Evolutionary conservation across 2,113 vertebrate species (phyloP).

Genomic region (Donacobius atricapilla): DNA sequence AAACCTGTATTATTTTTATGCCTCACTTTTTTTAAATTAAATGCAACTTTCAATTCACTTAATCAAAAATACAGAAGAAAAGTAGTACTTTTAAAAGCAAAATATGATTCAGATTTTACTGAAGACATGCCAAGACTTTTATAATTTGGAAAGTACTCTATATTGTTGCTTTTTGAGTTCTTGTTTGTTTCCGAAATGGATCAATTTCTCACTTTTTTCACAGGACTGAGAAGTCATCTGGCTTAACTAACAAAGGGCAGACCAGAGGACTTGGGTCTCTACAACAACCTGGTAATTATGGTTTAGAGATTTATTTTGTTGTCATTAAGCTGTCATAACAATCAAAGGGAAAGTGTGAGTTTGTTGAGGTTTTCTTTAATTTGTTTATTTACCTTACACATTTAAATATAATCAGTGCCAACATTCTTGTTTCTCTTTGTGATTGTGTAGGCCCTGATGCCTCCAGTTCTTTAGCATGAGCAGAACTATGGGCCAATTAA

Average conservation of each 20-base stretch:
- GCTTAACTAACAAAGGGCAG: constrained; percentile 76
- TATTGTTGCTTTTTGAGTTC: neutral
- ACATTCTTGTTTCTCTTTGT: neutral
- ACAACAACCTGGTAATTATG: constrained; percentile 78
- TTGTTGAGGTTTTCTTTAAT: neutral
- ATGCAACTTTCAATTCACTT: neutral
- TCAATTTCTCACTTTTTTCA: neutral
- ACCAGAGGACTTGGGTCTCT: constrained; percentile 77
- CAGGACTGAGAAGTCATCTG: constrained; percentile 83
- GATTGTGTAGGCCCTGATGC: neutral
- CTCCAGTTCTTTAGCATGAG: neutral
- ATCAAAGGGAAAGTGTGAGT: neutral
- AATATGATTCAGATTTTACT: neutral
- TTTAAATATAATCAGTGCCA: neutral
- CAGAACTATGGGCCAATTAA: neutral
- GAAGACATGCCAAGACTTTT: neutral
- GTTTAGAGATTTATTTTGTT: neutral
- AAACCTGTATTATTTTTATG: neutral
- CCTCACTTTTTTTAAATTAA: neutral
- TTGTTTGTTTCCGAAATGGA: neutral
- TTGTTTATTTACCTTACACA: neutral
- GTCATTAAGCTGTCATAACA: neutral
- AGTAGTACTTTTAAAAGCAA: neutral
- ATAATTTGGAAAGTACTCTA: neutral
- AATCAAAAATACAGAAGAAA: neutral